Evolutionary conservation across 1,140 invertebrate species (phyloP).

Genomic region (Drosophila kohkoa): DNA sequence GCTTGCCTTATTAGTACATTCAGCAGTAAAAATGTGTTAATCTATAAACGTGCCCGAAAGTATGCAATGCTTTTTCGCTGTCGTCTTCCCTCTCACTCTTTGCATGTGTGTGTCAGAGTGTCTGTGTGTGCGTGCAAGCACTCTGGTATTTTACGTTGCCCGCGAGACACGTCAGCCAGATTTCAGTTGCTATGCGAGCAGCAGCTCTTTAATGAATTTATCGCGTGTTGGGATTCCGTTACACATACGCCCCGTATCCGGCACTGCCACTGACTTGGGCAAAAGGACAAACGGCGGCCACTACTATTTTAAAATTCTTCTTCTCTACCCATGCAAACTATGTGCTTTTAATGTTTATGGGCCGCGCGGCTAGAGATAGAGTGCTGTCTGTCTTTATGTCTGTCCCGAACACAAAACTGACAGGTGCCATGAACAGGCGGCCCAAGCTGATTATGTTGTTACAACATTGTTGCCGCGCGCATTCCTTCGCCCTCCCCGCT

Average conservation of each 20-base stretch:
- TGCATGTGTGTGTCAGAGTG: conserved; percentile 10
- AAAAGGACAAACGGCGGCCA: conserved; percentile 63
- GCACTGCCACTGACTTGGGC: conserved; percentile 2
- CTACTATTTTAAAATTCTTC: conserved; percentile 44
- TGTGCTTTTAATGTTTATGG: conserved; percentile 73
- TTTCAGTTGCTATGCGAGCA: conserved; percentile 53
- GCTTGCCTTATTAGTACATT: conserved; percentile 83
- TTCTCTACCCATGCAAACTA: conserved; percentile 63
- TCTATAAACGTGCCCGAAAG: conserved; percentile 76
- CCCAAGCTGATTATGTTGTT: conserved; percentile 45
- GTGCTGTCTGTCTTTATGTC: conserved; percentile 19
- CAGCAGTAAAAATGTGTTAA: conserved; percentile 83
- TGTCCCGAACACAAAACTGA: conserved; percentile 29
- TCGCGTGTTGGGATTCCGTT: conserved; percentile 77
- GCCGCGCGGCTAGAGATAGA: conserved; percentile 53
- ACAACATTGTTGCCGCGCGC: conserved; percentile 42
- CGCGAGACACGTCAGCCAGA: conserved; percentile 74
- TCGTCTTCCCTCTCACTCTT: neutral
- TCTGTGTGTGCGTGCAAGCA: conserved; percentile 44
- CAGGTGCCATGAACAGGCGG: conserved; percentile 64
- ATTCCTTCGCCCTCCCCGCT: conserved; percentile 5
- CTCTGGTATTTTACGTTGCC: conserved; percentile 74
- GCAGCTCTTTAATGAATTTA: conserved; percentile 80
- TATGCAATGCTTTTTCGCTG: conserved; percentile 45
- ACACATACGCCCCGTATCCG: conserved; percentile 72